A percentile compares a stretch with the other conserved stretches of the same genome.
These are phyloP conservation scores for Gobionotothen gibberifrons DNA, from an alignment of 2,797 vertebrate species.

Conservation along the genomic window DNA sequence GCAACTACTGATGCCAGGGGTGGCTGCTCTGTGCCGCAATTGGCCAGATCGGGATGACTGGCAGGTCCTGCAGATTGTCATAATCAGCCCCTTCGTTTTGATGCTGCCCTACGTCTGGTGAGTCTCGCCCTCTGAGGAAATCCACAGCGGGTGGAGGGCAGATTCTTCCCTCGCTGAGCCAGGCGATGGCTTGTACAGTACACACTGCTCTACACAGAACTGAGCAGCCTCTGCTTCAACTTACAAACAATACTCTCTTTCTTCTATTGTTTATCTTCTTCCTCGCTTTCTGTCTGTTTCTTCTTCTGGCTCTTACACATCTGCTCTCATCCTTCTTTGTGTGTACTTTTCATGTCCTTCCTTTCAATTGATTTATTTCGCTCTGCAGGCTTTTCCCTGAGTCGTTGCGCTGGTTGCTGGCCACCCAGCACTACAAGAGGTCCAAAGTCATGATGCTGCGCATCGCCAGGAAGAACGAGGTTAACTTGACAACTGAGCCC, in stretches of 20 bases:
- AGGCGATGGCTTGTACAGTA: constrained; percentile 77
- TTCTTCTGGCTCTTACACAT: constrained; percentile 36
- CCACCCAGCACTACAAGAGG: constrained; percentile 93
- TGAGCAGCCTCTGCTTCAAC: constrained; percentile 41
- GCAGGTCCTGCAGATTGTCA: constrained; percentile 95
- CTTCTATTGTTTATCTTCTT: constrained; percentile 55
- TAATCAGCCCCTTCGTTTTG: constrained; percentile 95
- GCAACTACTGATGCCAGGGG: constrained; percentile 96
- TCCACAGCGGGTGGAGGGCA: constrained; percentile 28
- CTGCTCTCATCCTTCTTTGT: constrained; percentile 38
- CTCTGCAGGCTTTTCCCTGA: constrained; percentile 92
- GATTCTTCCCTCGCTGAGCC: constrained; percentile 60
- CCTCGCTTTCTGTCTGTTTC: constrained; percentile 22
- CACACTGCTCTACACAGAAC: constrained; percentile 56
- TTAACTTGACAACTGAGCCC: constrained; percentile 85
- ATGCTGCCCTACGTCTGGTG: constrained; percentile 95
- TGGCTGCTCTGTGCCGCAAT: constrained; percentile 92
- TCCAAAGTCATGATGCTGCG: constrained; percentile 92
- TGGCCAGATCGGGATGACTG: constrained; percentile 94
- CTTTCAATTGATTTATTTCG: neutral
- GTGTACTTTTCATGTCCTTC: constrained; percentile 10
- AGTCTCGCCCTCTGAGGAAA: constrained; percentile 80
- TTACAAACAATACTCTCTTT: constrained; percentile 73
- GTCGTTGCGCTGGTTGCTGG: constrained; percentile 96
- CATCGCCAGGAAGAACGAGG: constrained; percentile 90